phyloP scores from a whole-genome alignment of 2,113 vertebrate species.

The Odontesthes bonariensis region DNA sequence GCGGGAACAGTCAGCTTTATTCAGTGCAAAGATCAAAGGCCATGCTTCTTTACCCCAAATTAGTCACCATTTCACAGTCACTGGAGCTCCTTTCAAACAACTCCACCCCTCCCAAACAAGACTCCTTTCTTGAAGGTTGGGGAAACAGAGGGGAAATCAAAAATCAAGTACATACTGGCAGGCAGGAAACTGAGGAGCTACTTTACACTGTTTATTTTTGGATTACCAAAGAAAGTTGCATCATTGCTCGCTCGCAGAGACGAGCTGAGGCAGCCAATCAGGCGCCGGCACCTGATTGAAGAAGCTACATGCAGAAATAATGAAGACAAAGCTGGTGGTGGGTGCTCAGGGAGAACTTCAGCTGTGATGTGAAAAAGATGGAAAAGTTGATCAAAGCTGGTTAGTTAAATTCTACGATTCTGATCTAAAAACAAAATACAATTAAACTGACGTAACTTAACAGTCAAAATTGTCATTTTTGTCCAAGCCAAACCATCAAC shows the following conservation, averaged over 20 bases:
- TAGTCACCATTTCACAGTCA: constrained; percentile 68
- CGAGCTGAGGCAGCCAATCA: neutral
- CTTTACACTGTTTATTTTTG: constrained; percentile 7
- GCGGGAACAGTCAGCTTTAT: constrained; percentile 65
- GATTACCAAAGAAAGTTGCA: constrained; percentile 14
- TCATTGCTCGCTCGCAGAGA: neutral
- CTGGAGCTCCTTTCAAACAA: constrained; percentile 25
- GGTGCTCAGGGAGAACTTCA: too few relatives aligned
- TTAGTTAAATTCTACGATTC: too few relatives aligned
- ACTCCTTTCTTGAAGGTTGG: constrained; percentile 2
- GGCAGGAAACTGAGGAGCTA: constrained; percentile 24
- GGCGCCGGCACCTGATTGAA: neutral
- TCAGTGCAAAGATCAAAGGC: constrained; percentile 72
- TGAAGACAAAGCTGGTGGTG: too few relatives aligned
- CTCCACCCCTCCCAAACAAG: too few relatives aligned
- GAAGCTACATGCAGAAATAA: too few relatives aligned
- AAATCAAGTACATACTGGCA: constrained; percentile 30
- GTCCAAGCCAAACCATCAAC: too few relatives aligned
- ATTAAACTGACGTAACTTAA: too few relatives aligned
- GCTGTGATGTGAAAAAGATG: too few relatives aligned
- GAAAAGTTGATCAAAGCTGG: too few relatives aligned
- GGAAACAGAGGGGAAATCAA: constrained; percentile 7
- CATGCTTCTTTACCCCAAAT: constrained; percentile 66
- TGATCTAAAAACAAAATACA: too few relatives aligned
- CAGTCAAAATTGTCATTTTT: too few relatives aligned